These are phyloP conservation scores for Neosalanx taihuensis DNA, from an alignment of 2,797 vertebrate species.

Conservation along the genomic window DNA sequence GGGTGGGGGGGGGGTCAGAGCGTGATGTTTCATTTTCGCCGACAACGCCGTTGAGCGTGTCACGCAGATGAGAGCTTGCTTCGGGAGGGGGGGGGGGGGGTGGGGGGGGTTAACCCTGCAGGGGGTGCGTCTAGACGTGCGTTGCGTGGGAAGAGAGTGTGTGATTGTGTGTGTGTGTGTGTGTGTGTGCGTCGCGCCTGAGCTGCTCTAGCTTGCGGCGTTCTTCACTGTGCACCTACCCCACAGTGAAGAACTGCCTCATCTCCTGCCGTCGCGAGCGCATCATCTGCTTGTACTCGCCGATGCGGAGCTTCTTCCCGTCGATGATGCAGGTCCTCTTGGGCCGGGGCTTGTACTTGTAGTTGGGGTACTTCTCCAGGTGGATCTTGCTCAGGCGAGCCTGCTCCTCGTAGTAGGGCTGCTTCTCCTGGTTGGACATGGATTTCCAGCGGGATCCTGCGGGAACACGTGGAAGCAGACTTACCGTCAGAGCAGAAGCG, in stretches of 20 bases:
- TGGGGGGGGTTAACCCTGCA: not conserved
- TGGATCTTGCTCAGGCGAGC: constrained; percentile 98
- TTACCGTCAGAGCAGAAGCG: not conserved
- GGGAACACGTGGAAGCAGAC: not conserved
- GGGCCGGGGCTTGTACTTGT: constrained; percentile 99
- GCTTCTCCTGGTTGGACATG: constrained; percentile 89
- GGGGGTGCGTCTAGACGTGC: not conserved
- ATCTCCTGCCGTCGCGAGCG: constrained; percentile 97
- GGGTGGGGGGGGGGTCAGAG: constrained; percentile 31
- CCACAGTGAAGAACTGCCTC: constrained; percentile 99
- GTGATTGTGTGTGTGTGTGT: constrained; percentile 16
- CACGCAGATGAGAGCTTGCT: not conserved
- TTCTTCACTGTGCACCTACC: constrained; percentile 71
- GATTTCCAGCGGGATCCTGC: constrained; percentile 86
- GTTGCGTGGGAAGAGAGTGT: constrained; percentile 6
- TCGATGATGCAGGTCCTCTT: constrained; percentile 99
- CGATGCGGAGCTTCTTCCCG: constrained; percentile 97
- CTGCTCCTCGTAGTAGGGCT: constrained; percentile 93
- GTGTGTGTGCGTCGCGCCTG: constrained; percentile 13
- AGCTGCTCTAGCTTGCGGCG: constrained; percentile 8
- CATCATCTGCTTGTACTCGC: constrained; percentile 99
- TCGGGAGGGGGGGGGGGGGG: too few relatives aligned
- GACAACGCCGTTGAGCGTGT: not conserved
- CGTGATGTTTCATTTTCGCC: constrained; percentile 3
- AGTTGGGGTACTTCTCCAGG: constrained; percentile 99